Conservation (phyloP, 2,113 vertebrate species). For the Prolemur simus region DNA sequence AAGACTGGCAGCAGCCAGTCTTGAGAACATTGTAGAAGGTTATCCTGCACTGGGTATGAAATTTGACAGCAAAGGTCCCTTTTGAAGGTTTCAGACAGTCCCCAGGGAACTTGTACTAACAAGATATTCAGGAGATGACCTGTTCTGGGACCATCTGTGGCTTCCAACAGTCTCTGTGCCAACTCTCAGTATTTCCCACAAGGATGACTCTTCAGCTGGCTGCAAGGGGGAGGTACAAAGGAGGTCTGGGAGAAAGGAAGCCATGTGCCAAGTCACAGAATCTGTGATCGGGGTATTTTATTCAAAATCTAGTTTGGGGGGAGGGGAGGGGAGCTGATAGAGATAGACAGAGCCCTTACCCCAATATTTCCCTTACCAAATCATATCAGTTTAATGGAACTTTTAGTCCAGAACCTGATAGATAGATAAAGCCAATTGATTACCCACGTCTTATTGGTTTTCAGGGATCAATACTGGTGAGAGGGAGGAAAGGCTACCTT, state of each 20-base stretch:
- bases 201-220: background rate
- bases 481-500: background rate
- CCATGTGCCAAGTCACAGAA: background rate
- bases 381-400: background rate
- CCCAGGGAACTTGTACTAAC: background rate
- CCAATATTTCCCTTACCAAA: background rate
- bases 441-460: background rate
- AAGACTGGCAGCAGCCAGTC: background rate
- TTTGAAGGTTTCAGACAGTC: background rate
- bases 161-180: background rate
- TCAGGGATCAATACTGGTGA: background rate
- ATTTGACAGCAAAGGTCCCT: background rate
- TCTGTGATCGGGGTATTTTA: background rate
- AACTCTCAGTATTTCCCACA: background rate
- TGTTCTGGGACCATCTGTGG: background rate
- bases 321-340: background rate
- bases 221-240: background rate
- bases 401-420: background rate
- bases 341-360: background rate
- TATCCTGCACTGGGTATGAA: background rate
- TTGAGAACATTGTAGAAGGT: background rate
- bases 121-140: background rate
- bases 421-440: background rate
- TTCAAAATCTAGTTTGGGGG: background rate
- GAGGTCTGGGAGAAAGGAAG: background rate